Evolutionary conservation across 1,140 invertebrate genomes (phyloP), one percentile per base, ranked within the genome.

Genomic region (Dufourea novaeangliae): DNA sequence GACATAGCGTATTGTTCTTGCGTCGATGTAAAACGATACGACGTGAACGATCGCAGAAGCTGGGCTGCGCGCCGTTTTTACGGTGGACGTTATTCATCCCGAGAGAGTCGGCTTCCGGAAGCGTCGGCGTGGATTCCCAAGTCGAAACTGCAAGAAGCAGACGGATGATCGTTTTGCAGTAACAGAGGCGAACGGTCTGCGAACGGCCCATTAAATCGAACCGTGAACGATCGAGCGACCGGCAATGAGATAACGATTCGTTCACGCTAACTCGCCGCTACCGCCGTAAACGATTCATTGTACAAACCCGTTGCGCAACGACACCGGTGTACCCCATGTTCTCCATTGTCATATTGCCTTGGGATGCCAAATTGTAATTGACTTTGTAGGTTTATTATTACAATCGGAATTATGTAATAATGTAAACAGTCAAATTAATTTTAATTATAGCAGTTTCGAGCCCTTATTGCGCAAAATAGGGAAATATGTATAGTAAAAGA

Each of bases 181-280:
- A 67, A 73, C 22, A 46, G 70, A 63, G n/a, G 50, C 62, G 62
- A 84, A 79, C 56, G 69, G 69, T 70, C 57, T 54, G 64, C 54
- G 64, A 79, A 79, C 66, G 67, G 71, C 70, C 71, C 67, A 83
- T 84, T 83, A 83, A 84, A 83, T 79, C 82, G 80, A 41, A 29
- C 41, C 61, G 62, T 59, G 68, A 80, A 83, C 66, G 67, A 79
- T 63, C 77, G 46, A 61, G 54, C n/a, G 41, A 44, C 50, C 70
- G 50, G 69, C 62, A 68, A 73, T 59, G 81, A 84, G 77, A 71
- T 77, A 84, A 82, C 70, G 54, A 82, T 84, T 82, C 66, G 75
- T 82, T 84, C 70, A 41, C 44, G 63, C 50, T 57, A 44, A 59
- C 78, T 57, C 56, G 46, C 29, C 25, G 78, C 71, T 80, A 80